Conservation (phyloP, 2,888 invertebrate species). For the Celastrina argiolus region DNA sequence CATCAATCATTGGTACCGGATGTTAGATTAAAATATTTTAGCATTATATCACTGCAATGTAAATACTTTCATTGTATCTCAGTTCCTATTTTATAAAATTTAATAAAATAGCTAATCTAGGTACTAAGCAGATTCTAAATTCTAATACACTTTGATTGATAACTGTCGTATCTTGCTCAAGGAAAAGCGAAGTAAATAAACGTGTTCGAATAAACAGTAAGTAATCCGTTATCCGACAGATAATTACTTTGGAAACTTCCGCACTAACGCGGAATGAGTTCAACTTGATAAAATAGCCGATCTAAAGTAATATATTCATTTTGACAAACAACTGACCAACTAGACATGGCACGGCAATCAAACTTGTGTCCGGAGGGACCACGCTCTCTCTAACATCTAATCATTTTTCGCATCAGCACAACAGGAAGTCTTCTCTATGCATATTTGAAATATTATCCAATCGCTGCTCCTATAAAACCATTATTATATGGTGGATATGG, state of each 20-base stretch:
- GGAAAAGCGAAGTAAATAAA: neutral
- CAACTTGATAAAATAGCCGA: slow-evolving; percentile 35
- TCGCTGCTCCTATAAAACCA: slow-evolving; percentile 56
- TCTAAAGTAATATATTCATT: slow-evolving; percentile 62
- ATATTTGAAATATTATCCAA: slow-evolving; percentile 68
- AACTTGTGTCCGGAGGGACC: slow-evolving; percentile 64
- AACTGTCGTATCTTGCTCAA: neutral
- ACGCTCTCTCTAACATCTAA: slow-evolving; percentile 61
- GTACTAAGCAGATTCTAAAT: too few relatives aligned
- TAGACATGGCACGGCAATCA: slow-evolving; percentile 65
- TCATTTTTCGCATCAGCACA: slow-evolving; percentile 67
- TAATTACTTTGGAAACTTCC: slow-evolving; percentile 22
- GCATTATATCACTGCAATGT: too few relatives aligned
- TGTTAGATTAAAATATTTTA: too few relatives aligned
- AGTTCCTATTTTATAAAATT: too few relatives aligned
- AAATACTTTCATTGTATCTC: too few relatives aligned
- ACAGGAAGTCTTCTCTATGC: slow-evolving; percentile 62
- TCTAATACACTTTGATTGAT: neutral
- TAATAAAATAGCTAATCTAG: too few relatives aligned
- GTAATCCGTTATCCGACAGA: neutral
- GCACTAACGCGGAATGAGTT: slow-evolving; percentile 25
- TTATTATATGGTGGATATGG: slow-evolving; percentile 47
- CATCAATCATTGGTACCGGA: too few relatives aligned
- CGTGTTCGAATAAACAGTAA: neutral
- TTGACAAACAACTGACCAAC: slow-evolving; percentile 63